phyloP scores from a whole-genome alignment of 2,797 vertebrate species.

The Syncerus caffer region DNA sequence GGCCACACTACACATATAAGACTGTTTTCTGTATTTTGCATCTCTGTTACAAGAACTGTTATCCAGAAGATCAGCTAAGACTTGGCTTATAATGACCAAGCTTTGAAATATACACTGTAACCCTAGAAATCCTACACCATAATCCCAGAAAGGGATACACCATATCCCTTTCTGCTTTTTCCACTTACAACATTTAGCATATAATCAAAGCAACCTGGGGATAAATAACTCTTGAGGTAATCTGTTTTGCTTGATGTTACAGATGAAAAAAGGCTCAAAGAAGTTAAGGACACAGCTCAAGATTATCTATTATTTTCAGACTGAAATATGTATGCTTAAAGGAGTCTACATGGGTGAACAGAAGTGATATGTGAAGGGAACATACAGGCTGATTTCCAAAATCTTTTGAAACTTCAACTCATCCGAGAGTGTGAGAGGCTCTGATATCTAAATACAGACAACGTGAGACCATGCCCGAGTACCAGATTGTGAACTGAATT shows the following conservation, averaged over 20 bases:
- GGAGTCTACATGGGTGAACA: not conserved
- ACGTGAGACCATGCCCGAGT: not conserved
- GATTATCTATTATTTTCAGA: conserved; percentile 36
- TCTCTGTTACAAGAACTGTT: not conserved
- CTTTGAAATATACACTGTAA: conserved; percentile 34
- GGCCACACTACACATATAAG: not conserved
- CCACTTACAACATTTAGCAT: not conserved
- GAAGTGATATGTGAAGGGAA: conserved; percentile 21
- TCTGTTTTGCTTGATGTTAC: conserved; percentile 9
- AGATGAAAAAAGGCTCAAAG: not conserved
- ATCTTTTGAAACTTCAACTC: not conserved
- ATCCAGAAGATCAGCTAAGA: conserved; percentile 29
- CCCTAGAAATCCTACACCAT: too few relatives aligned
- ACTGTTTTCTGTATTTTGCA: not conserved
- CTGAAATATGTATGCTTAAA: not conserved
- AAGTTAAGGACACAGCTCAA: conserved; percentile 32
- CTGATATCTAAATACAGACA: not conserved
- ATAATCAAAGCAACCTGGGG: conserved; percentile 46
- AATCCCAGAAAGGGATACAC: too few relatives aligned
- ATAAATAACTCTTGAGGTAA: conserved; percentile 13
- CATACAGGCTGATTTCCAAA: conserved; percentile 1
- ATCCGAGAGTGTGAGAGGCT: not conserved
- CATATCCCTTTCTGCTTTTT: conserved; percentile 6
- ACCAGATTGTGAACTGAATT: not conserved
- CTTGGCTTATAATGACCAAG: not conserved